Base-by-base conservation (phyloP, 1,140 invertebrate genomes). In the Pseudobourletiella spinata region DNA sequence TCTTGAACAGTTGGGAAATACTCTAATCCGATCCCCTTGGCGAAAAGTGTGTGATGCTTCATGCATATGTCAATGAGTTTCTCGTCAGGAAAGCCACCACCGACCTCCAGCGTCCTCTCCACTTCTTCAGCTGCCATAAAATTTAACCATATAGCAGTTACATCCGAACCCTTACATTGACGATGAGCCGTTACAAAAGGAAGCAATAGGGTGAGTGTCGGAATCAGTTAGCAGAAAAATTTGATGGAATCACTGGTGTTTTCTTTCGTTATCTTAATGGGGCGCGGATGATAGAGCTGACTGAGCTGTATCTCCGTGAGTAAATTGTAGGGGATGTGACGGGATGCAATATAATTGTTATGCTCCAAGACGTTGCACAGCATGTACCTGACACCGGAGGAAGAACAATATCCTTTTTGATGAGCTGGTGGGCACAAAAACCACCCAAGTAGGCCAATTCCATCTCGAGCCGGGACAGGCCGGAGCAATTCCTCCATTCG, bases 361-460 rank as follows among this genome's bases (percentile, higher is more conserved):
- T n/a, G n/a, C n/a, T n/a, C n/a, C n/a, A n/a, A n/a, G n/a, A n/a
- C n/a, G n/a, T n/a, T n/a, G n/a, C n/a, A n/a, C n/a, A n/a, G n/a
- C n/a, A n/a, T n/a, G n/a, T n/a, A 84, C 82, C 78, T 70, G 79
- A 78, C 68, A 84, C 79, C 32, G 80, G 77, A 44, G 88, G 87
- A 65, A 92, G 78, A 30, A 82, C 78, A 15, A 93, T 80, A 76
- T 91, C 88, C 72, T 87, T 89, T 71, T 87, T 89, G 81, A 93
- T 89, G 2, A 94, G 81, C 74, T 88, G 87, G 14, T 87, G 85
- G 57, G 87, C 86, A 78, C 92, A 95, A 77, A 91, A 87, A 59
- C 91, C 91, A 20, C 90, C 92, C 15, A 95, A 79, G 77, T 91
- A 93, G 1, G 89, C 81, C 32, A 97, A 77, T 76, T 97, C 94